These are phyloP conservation scores for Himalopsyche anomala DNA, from an alignment of 2,888 invertebrate genomes.

Conservation along the genomic window DNA sequence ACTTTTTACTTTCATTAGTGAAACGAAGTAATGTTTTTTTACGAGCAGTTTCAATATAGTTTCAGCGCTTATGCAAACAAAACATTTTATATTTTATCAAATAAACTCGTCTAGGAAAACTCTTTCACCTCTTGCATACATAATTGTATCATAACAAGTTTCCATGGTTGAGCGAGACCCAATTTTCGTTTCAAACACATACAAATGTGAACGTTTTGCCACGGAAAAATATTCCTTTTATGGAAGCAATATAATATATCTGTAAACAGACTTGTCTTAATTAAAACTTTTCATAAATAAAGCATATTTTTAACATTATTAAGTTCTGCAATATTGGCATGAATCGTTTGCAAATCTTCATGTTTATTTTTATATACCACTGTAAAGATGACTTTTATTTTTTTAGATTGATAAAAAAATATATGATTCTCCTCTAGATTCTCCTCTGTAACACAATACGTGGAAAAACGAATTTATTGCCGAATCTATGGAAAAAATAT, in stretches of 20 bases:
- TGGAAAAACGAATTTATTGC: too few relatives aligned
- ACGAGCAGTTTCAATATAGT: not conserved
- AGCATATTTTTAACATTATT: too few relatives aligned
- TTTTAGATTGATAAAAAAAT: too few relatives aligned
- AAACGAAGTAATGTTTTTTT: not conserved
- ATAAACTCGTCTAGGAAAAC: not conserved
- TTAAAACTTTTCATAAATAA: too few relatives aligned
- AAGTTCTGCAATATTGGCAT: too few relatives aligned
- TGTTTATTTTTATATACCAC: too few relatives aligned
- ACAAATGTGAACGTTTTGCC: not conserved
- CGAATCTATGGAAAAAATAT: too few relatives aligned
- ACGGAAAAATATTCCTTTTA: not conserved
- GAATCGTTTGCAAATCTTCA: too few relatives aligned
- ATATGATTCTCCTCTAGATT: too few relatives aligned
- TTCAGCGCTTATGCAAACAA: not conserved
- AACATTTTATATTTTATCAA: not conserved
- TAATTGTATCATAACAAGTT: conserved; percentile 14
- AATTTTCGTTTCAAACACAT: conserved; percentile 3
- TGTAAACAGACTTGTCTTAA: not conserved
- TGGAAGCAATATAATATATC: not conserved
- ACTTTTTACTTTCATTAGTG: conserved; percentile 12
- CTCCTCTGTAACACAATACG: too few relatives aligned
- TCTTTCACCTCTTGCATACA: not conserved
- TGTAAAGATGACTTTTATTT: too few relatives aligned
- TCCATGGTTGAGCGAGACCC: not conserved